These are phyloP conservation scores for Cacoxenus indagator DNA, from an alignment of 2,888 invertebrate species.

Conservation along the genomic window DNA sequence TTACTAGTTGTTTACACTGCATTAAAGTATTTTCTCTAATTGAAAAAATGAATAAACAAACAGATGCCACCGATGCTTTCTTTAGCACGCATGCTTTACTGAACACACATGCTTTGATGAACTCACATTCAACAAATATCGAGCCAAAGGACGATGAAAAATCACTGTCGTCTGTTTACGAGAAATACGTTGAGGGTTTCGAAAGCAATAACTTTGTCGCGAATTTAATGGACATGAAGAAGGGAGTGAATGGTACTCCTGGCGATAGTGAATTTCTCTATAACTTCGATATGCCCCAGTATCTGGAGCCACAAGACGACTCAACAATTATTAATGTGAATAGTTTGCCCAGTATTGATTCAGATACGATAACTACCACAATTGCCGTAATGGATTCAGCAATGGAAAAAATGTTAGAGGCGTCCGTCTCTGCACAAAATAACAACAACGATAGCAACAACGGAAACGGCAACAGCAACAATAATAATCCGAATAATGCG, in stretches of 20 bases:
- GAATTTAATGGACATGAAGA: constrained; percentile 56
- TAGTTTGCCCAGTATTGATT: constrained; percentile 15
- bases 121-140: too few species aligned
- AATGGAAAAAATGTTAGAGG: constrained; percentile 56
- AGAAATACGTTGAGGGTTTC: constrained; percentile 66
- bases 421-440: constrained; percentile 40
- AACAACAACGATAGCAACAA: constrained; percentile 49
- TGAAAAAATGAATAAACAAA: constrained; percentile 46
- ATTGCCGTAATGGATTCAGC: constrained; percentile 54
- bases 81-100: too few species aligned
- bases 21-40: constrained; percentile 18
- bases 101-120: too few species aligned
- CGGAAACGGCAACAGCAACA: constrained; percentile 32
- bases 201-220: constrained; percentile 67
- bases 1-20: not conserved
- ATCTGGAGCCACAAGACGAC: constrained; percentile 48
- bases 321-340: constrained; percentile 39
- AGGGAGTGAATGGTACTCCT: constrained; percentile 41
- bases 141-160: constrained; percentile 59
- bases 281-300: constrained; percentile 57
- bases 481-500: constrained; percentile 36
- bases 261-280: constrained; percentile 54
- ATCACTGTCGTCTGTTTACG: constrained; percentile 54
- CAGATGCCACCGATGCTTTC: constrained; percentile 29
- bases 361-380: constrained; percentile 38